phyloP scores from a whole-genome alignment of 1,140 invertebrate species.

The Drosophila subpulchrella region DNA sequence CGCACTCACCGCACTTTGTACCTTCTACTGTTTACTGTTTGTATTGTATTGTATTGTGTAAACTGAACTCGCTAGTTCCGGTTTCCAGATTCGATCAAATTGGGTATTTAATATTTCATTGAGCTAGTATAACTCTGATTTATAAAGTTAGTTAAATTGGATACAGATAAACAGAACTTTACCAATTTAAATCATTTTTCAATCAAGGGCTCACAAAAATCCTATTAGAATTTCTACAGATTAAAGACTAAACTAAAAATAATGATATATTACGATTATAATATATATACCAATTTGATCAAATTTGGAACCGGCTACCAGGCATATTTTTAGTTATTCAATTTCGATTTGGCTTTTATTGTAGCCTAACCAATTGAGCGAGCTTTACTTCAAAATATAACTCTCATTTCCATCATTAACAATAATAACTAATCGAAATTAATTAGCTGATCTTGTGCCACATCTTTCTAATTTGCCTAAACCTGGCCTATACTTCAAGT shows the following conservation, averaged over 20 bases:
- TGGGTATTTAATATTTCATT: neutral
- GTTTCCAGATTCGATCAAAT: neutral
- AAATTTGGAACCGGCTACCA: slow-evolving; percentile 2
- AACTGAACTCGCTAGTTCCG: slow-evolving; percentile 1
- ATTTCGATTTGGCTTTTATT: neutral
- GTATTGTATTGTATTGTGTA: slow-evolving; percentile 72
- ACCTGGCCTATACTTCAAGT: slow-evolving; percentile 22
- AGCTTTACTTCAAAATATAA: slow-evolving; percentile 6
- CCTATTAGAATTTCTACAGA: too few species aligned
- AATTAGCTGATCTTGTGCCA: slow-evolving; percentile 5
- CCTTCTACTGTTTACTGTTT: slow-evolving; percentile 74
- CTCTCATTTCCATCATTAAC: slow-evolving; percentile 1
- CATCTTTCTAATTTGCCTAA: slow-evolving; percentile 19
- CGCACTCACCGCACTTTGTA: slow-evolving; percentile 81
- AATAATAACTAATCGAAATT: neutral
- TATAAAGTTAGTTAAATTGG: too few species aligned
- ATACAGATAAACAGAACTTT: too few species aligned
- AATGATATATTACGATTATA: neutral
- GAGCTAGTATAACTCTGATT: too few species aligned
- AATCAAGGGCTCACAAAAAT: too few species aligned
- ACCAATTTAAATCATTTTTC: too few species aligned
- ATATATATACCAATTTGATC: neutral
- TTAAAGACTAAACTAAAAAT: neutral
- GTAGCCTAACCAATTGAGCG: slow-evolving; percentile 6
- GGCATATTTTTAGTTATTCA: neutral